Evolutionary conservation across 2,888 invertebrate species (phyloP).

Genomic region (Laspeyria flexula): DNA sequence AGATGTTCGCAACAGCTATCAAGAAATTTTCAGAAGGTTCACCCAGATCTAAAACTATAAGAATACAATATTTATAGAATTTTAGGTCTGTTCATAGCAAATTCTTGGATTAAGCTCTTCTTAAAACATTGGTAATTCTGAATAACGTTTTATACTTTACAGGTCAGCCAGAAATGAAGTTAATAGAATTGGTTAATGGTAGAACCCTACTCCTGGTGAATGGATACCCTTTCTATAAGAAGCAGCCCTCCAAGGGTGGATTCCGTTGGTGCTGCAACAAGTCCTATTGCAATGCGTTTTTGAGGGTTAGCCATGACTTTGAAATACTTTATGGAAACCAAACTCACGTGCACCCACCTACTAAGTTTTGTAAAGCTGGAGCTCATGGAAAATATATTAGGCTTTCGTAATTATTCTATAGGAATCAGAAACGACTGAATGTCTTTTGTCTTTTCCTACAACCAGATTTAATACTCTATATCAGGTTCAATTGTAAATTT

Average conservation of each 20-base stretch:
- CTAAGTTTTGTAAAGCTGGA: constrained; percentile 20
- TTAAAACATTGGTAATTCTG: not conserved
- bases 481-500: too few relatives aligned
- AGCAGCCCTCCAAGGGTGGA: constrained; percentile 22
- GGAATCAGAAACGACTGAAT: too few relatives aligned
- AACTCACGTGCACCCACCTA: constrained; percentile 42
- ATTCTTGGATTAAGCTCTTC: too few relatives aligned
- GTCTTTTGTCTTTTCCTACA: too few relatives aligned
- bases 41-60: too few relatives aligned
- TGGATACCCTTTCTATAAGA: constrained; percentile 55
- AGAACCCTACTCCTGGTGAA: constrained; percentile 46
- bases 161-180: constrained; percentile 8
- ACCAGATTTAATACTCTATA: too few relatives aligned
- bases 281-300: constrained; percentile 49
- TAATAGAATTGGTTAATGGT: constrained; percentile 50
- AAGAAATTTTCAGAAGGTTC: too few relatives aligned
- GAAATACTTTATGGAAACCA: constrained; percentile 7
- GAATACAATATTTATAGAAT: too few relatives aligned
- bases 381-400: constrained; percentile 38
- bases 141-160: constrained; percentile 2
- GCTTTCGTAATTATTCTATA: not conserved
- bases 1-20: too few relatives aligned
- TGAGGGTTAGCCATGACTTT: constrained; percentile 39
- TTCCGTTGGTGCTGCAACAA: constrained; percentile 55
- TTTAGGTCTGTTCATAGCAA: too few relatives aligned